A percentile compares a stretch with the other conserved stretches of the same genome.
phyloP scores from a whole-genome alignment of 2,113 vertebrate species.

The Thamnaconus septentrionalis region DNA sequence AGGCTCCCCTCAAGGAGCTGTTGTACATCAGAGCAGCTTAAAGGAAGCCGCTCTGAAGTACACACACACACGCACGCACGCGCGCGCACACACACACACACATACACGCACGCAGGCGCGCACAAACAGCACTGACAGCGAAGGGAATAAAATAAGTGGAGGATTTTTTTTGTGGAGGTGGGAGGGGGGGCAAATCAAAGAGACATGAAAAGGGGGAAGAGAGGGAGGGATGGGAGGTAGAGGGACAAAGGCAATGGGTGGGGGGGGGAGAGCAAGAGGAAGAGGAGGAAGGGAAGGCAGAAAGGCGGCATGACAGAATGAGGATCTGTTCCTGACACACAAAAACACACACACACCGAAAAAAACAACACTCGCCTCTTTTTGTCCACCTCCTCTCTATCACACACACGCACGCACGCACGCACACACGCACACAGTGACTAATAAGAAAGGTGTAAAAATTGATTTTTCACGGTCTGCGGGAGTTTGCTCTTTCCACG shows the following conservation, averaged over 20 bases:
- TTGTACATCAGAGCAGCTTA: constrained; percentile 71
- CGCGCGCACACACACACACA: constrained; percentile 37
- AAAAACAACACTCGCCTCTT: constrained; percentile 18
- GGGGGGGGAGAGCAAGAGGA: constrained; percentile 11
- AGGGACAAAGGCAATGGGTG: neutral
- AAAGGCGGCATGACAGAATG: constrained; percentile 68
- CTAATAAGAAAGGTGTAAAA: constrained; percentile 68
- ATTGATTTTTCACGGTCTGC: constrained; percentile 56
- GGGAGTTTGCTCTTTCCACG: constrained; percentile 39
- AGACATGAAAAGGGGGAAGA: constrained; percentile 50
- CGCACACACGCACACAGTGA: constrained; percentile 51
- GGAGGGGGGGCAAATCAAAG: constrained; percentile 72
- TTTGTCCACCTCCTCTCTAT: constrained; percentile 29
- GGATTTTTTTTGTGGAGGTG: constrained; percentile 45
- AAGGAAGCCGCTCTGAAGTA: constrained; percentile 54
- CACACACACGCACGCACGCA: constrained; percentile 10
- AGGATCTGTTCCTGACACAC: constrained; percentile 70
- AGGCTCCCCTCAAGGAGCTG: constrained; percentile 70
- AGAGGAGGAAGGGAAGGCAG: constrained; percentile 60
- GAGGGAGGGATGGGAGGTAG: constrained; percentile 14
- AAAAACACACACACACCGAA: constrained; percentile 33
- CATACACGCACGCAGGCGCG: constrained; percentile 13
- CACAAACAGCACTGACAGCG: constrained; percentile 61
- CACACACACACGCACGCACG: constrained; percentile 36
- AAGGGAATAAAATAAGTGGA: constrained; percentile 72